phyloP scores from a whole-genome alignment of 1,140 invertebrate species.

The Propsilocerus akamusi region DNA sequence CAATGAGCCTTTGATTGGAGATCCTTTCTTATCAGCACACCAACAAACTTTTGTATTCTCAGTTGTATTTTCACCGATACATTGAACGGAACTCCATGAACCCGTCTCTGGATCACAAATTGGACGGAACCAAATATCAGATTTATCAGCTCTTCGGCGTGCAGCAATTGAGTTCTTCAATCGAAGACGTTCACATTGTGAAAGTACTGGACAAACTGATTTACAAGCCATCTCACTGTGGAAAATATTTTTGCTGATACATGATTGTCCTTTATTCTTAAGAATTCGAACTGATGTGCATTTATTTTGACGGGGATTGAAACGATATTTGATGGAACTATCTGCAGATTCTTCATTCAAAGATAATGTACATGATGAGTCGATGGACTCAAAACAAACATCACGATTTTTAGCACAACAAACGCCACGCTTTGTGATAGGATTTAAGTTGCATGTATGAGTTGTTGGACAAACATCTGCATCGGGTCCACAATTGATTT shows the following conservation, averaged over 20 bases:
- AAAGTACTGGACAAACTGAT: conserved; percentile 59
- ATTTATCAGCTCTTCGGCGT: conserved; percentile 36
- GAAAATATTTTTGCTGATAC: conserved; percentile 80
- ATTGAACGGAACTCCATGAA: conserved; percentile 63
- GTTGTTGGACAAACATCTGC: conserved; percentile 58
- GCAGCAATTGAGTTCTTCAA: conserved; percentile 54
- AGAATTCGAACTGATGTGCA: conserved; percentile 40
- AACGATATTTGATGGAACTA: conserved; percentile 50
- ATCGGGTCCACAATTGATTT: conserved; percentile 48
- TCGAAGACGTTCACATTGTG: conserved; percentile 56
- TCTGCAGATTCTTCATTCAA: conserved; percentile 14
- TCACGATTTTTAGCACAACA: conserved; percentile 73
- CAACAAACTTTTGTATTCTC: conserved; percentile 44
- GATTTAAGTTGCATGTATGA: conserved; percentile 65
- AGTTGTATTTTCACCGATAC: conserved; percentile 31
- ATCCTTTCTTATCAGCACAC: conserved; percentile 64
- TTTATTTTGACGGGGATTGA: conserved; percentile 55
- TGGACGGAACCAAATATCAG: conserved; percentile 35
- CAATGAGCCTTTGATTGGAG: conserved; percentile 57
- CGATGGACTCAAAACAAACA: conserved; percentile 58
- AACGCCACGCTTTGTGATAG: conserved; percentile 55
- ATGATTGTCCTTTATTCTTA: conserved; percentile 40
- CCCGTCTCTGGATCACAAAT: conserved; percentile 50
- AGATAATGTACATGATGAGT: conserved; percentile 33
- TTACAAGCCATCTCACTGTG: conserved; percentile 64